These are phyloP conservation scores for Ifrita kowaldi DNA, from an alignment of 2,113 vertebrate species.

Conservation along the genomic window DNA sequence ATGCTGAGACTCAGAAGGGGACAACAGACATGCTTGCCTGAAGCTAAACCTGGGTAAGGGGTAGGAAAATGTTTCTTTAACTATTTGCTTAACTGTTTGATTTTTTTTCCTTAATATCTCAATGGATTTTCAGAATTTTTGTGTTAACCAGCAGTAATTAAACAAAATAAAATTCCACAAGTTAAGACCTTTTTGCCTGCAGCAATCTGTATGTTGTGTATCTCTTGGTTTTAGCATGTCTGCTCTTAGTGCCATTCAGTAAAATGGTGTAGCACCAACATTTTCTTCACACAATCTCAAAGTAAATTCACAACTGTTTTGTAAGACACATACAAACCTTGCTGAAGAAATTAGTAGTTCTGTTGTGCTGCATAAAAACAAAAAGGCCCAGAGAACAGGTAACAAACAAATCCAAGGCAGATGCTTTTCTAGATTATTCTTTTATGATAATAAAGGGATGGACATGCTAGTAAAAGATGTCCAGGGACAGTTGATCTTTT, in stretches of 20 bases:
- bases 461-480: neutral
- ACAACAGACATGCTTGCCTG: neutral
- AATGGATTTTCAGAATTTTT: neutral
- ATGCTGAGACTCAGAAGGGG: neutral
- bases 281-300: neutral
- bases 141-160: neutral
- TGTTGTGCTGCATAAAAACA: neutral
- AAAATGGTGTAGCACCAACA: neutral
- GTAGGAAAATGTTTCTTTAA: neutral
- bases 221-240: neutral
- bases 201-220: accelerated
- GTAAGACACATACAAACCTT: neutral
- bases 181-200: neutral
- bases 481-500: neutral
- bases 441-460: neutral
- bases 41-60: neutral
- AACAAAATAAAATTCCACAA: neutral
- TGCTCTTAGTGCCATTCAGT: neutral
- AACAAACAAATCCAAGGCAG: neutral
- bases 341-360: neutral
- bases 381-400: accelerated
- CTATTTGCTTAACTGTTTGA: neutral
- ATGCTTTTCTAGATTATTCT: neutral
- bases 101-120: neutral
- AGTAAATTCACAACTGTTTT: neutral